These are phyloP conservation scores for Hyppa rectilinea DNA, from an alignment of 2,888 invertebrate species.

Conservation along the genomic window DNA sequence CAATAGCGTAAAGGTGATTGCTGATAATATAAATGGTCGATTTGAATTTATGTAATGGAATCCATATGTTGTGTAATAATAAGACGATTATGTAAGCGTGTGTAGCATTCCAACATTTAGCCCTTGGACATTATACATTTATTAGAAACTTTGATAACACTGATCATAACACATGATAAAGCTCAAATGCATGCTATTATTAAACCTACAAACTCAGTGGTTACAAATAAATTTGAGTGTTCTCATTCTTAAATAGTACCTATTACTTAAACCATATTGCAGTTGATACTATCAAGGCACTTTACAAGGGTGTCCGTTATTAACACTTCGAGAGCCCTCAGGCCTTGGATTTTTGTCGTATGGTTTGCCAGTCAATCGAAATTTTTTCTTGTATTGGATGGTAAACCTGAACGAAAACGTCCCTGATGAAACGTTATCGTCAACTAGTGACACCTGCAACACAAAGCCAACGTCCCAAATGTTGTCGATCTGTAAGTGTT, in stretches of 20 bases:
- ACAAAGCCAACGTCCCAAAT: background rate
- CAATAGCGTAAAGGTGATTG: conserved; percentile 52
- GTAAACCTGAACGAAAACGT: background rate
- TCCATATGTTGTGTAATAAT: conserved; percentile 56
- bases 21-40: conserved; percentile 57
- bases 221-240: conserved; percentile 4
- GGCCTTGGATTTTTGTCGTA: background rate
- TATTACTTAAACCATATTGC: conserved; percentile 1
- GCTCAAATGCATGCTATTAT: conserved; percentile 14
- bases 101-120: conserved; percentile 53
- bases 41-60: conserved; percentile 58
- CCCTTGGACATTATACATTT: conserved; percentile 50
- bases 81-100: conserved; percentile 51
- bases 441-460: background rate
- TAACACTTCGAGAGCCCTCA: background rate
- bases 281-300: conserved; percentile 10
- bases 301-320: background rate
- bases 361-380: too few relatives aligned
- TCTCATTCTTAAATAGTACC: conserved; percentile 8
- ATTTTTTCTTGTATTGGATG: background rate
- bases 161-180: conserved; percentile 48
- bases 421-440: background rate
- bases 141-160: conserved; percentile 40
- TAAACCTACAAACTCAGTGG: conserved; percentile 17
- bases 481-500: background rate